Evolutionary conservation across 2,113 vertebrate species (phyloP).

Genomic region (Pelecanus crispus): DNA sequence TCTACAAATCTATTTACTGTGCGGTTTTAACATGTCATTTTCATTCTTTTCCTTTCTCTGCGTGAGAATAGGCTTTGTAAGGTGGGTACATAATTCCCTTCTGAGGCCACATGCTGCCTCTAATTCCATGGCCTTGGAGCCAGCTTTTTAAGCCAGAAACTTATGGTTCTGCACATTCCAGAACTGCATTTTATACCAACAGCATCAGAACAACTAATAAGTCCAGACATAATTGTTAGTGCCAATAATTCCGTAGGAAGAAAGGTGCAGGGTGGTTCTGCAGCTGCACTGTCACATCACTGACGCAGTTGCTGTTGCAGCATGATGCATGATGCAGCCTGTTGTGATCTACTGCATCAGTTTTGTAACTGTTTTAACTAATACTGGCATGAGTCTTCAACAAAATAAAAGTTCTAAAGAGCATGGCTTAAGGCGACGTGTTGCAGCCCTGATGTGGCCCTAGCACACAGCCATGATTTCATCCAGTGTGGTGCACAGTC

Average conservation of each 20-base stretch:
- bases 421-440: neutral
- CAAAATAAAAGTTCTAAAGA: neutral
- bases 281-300: accelerated
- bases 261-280: neutral
- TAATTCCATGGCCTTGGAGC: neutral
- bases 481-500: neutral
- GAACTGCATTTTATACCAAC: neutral
- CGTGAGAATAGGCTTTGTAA: accelerated
- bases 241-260: neutral
- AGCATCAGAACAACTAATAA: neutral
- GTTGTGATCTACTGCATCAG: neutral
- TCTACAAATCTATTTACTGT: neutral
- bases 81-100: neutral
- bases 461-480: neutral
- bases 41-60: neutral
- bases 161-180: accelerated
- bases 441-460: neutral
- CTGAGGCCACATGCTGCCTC: accelerated
- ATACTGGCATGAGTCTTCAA: neutral
- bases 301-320: accelerated
- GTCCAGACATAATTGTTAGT: neutral
- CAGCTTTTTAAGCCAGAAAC: neutral
- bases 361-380: neutral
- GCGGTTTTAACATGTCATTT: neutral
- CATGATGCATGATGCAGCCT: neutral